Conservation (phyloP, 2,113 vertebrate species). For the Oostethus manadensis region DNA sequence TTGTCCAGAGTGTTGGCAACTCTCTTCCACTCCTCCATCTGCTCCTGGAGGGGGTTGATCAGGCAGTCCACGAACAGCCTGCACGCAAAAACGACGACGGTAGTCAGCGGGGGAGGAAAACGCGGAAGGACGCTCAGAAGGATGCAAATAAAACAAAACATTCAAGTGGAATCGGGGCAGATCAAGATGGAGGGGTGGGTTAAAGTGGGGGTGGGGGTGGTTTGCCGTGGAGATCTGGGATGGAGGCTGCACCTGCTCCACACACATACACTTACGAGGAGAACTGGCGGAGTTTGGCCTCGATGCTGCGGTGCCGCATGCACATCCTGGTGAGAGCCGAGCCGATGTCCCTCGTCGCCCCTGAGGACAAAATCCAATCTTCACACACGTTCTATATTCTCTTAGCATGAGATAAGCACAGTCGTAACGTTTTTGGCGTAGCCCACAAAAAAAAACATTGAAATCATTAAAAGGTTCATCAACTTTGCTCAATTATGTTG, state of each 20-base stretch:
- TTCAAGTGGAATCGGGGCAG: not conserved
- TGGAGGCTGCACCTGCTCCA: constrained; percentile 32
- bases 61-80: constrained; percentile 95
- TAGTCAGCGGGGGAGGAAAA: too few relatives aligned
- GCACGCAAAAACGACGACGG: not conserved
- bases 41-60: constrained; percentile 92
- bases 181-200: not conserved
- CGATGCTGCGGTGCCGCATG: constrained; percentile 97
- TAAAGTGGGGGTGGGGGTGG: not conserved
- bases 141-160: not conserved
- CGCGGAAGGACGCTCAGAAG: too few relatives aligned
- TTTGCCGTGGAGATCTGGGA: constrained; percentile 23
- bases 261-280: constrained; percentile 81
- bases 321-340: constrained; percentile 97
- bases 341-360: constrained; percentile 92
- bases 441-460: too few relatives aligned
- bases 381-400: too few relatives aligned
- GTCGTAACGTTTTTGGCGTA: too few relatives aligned
- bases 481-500: too few relatives aligned
- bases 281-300: constrained; percentile 95
- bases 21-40: constrained; percentile 98
- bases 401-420: too few relatives aligned
- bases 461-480: too few relatives aligned
- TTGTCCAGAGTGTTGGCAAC: constrained; percentile 94
- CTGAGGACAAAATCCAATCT: constrained; percentile 58